phyloP scores from a whole-genome alignment of 2,797 vertebrate genomes.

The Neomorphus geoffroyi region DNA sequence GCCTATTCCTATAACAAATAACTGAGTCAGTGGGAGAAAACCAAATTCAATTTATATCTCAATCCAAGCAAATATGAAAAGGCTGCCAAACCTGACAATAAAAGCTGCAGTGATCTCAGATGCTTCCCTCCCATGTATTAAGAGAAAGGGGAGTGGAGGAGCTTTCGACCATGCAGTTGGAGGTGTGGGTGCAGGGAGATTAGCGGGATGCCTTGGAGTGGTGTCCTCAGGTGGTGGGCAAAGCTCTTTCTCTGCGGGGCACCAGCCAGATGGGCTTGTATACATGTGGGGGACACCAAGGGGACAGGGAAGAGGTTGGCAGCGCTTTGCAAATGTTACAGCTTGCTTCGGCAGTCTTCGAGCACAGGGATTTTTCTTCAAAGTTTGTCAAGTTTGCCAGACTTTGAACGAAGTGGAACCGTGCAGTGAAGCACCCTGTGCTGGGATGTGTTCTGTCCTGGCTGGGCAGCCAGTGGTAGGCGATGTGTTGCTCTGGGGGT shows the following conservation, averaged over 20 bases:
- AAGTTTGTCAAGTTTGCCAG: background rate
- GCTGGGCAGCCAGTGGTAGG: background rate
- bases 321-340: background rate
- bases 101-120: conserved; percentile 26
- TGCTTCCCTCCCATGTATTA: background rate
- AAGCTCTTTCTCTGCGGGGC: background rate
- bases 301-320: background rate
- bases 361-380: background rate
- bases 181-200: background rate
- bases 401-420: background rate
- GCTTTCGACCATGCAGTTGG: background rate
- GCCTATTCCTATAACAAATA: conserved; percentile 59
- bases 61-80: conserved; percentile 65
- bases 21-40: conserved; percentile 54
- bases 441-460: background rate
- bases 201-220: background rate
- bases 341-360: background rate
- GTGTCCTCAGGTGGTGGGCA: background rate
- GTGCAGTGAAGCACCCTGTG: background rate
- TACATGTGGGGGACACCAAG: background rate
- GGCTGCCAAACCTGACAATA: conserved; percentile 60
- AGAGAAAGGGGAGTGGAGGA: background rate
- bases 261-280: background rate
- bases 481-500: accelerated
- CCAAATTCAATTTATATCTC: conserved; percentile 63